phyloP scores from a whole-genome alignment of 2,797 vertebrate species.

The Discoglossus pictus region DNA sequence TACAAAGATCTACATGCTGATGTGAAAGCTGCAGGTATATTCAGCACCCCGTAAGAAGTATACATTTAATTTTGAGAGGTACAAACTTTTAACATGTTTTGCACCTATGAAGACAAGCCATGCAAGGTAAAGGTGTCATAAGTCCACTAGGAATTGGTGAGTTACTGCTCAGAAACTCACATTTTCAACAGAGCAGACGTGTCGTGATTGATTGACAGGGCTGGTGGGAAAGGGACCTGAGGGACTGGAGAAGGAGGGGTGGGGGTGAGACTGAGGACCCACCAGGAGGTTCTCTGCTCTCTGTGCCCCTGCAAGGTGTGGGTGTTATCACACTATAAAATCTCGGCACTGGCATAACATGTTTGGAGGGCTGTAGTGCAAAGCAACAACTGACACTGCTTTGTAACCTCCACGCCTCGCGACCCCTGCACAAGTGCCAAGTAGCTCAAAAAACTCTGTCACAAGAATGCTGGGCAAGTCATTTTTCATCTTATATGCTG shows the following conservation, averaged over 20 bases:
- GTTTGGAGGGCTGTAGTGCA: slow-evolving; percentile 38
- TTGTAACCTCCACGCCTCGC: not conserved
- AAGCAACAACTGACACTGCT: slow-evolving; percentile 18
- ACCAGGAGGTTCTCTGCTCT: slow-evolving; percentile 37
- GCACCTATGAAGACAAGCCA: too few species aligned
- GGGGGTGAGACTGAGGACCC: slow-evolving; percentile 35
- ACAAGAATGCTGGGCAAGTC: not conserved
- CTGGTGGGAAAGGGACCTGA: slow-evolving; percentile 62
- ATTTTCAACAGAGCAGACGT: not conserved
- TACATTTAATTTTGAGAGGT: too few species aligned
- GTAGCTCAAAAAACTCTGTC: slow-evolving; percentile 12
- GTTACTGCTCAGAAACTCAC: too few species aligned
- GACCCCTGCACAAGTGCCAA: slow-evolving; percentile 24
- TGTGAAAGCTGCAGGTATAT: too few species aligned
- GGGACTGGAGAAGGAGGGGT: slow-evolving; percentile 39
- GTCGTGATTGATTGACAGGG: slow-evolving; percentile 34
- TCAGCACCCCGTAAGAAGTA: too few species aligned
- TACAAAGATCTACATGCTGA: too few species aligned
- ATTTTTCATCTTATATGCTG: not conserved
- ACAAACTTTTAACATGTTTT: too few species aligned
- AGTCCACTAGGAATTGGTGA: too few species aligned
- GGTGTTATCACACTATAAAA: slow-evolving; percentile 46
- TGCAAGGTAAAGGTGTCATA: too few species aligned
- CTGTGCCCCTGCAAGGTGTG: slow-evolving; percentile 35
- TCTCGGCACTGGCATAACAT: slow-evolving; percentile 47